A percentile compares a stretch with the other conserved stretches of the same genome.
These are phyloP conservation scores for Takifugu bimaculatus DNA, from an alignment of 2,113 vertebrate species.

Conservation along the genomic window DNA sequence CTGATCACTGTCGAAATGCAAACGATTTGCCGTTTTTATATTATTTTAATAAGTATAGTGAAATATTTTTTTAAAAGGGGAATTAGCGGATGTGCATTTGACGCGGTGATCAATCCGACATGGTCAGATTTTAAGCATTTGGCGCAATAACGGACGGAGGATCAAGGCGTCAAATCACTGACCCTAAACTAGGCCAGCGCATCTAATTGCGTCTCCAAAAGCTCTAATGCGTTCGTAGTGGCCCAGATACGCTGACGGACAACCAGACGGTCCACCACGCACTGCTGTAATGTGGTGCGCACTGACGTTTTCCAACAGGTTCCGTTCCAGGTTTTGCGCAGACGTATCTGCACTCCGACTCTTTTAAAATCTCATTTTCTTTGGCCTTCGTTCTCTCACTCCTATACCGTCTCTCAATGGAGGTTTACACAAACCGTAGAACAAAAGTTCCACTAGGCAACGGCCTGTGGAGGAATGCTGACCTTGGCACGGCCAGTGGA, in stretches of 20 bases:
- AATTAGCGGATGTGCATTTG: too few species aligned
- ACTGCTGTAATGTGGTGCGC: too few species aligned
- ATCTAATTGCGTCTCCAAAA: neutral
- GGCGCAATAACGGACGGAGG: neutral
- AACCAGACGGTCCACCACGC: too few species aligned
- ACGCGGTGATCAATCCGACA: too few species aligned
- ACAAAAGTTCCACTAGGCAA: slow-evolving; percentile 71
- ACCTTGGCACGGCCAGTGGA: slow-evolving; percentile 63
- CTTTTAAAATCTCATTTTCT: slow-evolving; percentile 28
- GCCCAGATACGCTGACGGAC: too few species aligned
- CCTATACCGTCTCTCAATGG: slow-evolving; percentile 33
- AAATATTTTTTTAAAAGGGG: too few species aligned
- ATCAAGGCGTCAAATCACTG: neutral
- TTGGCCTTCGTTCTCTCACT: slow-evolving; percentile 12
- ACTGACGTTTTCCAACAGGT: too few species aligned
- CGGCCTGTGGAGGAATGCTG: slow-evolving; percentile 68
- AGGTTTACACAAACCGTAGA: slow-evolving; percentile 56
- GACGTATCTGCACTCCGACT: slow-evolving; percentile 8
- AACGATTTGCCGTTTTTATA: too few species aligned
- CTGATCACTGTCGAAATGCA: too few species aligned
- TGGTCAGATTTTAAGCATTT: too few species aligned
- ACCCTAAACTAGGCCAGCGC: slow-evolving; percentile 1
- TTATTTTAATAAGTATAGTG: too few species aligned
- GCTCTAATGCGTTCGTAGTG: neutral
- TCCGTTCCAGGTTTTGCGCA: too few species aligned